Evolutionary conservation across 1,140 invertebrate species (phyloP), one percentile per base, ranked within the genome.

Genomic region (Ips nitidus): DNA sequence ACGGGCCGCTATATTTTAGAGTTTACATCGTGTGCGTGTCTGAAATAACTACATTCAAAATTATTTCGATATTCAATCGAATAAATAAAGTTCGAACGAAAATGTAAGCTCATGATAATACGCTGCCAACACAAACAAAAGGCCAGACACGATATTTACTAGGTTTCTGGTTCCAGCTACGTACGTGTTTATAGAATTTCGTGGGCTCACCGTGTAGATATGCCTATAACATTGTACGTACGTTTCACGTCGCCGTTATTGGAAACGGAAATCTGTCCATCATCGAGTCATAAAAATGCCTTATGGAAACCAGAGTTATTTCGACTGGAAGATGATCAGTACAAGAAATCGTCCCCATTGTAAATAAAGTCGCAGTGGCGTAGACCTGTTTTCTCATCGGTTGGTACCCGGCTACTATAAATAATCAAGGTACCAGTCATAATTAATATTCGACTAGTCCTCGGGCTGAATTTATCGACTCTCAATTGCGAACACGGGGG

Each of bases 391-490:
- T 68, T 6, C 38, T 45, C 22, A 56, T 43, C 67, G 40, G 47
- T 62, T 42, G 58, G 37, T 53, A 69, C 67, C 61, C 42, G 59
- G 67, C 67, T 62, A 69, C 67, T 69, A 69, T 69, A 69, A 69
- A 69, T 69, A 69, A 69, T 60, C 67, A 56, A 40, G 59, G 22
- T 47, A 41, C 59, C 59, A 52, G 67, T 62, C 67, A 69, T 69
- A 69, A 69, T 69, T 69, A 69, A 69, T 69, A 69, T 69, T 69
- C 67, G 67, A 69, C 67, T 63, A 69, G 60, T 43, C 57, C 55
- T 37, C 56, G 43, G 7, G 2, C 41, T 59, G 47, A 57, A 69
- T 69, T 69, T 69, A 69, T 69, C 22, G 58, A 41, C 59, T 69
- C 58, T 69, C 45, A 69, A 57, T 69, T 52, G 52, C 42, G 67